These are phyloP conservation scores for Tachina fera DNA, from an alignment of 2,888 invertebrate genomes.

Conservation along the genomic window DNA sequence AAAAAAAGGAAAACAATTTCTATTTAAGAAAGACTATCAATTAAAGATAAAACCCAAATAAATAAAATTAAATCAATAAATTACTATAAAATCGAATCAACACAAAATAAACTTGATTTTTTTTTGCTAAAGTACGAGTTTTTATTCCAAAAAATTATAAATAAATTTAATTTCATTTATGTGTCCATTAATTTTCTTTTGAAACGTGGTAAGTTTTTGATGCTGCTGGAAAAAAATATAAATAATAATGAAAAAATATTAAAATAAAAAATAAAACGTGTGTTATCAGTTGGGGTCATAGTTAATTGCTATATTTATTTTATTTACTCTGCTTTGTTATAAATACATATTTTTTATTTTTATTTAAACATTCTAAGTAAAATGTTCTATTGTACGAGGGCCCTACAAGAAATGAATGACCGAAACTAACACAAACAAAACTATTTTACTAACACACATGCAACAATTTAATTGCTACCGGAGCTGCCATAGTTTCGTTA, in stretches of 20 bases:
- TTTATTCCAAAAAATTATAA: conserved; percentile 44
- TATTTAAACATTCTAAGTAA: conserved; percentile 34
- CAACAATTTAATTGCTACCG: too few relatives aligned
- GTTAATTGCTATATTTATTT: conserved; percentile 59
- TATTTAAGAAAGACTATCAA: conserved; percentile 62
- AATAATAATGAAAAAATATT: conserved; percentile 9
- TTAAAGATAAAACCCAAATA: conserved; percentile 45
- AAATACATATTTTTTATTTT: conserved; percentile 27
- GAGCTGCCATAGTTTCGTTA: too few relatives aligned
- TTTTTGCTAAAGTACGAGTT: conserved; percentile 43
- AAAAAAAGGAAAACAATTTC: conserved; percentile 49
- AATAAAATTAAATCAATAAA: conserved; percentile 44
- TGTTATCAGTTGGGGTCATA: conserved; percentile 70
- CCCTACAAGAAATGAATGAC: too few relatives aligned
- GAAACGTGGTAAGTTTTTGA: conserved; percentile 33
- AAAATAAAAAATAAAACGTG: conserved; percentile 45
- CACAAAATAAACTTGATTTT: conserved; percentile 43
- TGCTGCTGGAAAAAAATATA: conserved; percentile 46
- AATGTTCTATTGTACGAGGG: conserved; percentile 34
- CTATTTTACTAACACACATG: too few relatives aligned
- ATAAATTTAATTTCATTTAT: too few relatives aligned
- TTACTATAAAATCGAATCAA: conserved; percentile 46
- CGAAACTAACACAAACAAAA: too few relatives aligned
- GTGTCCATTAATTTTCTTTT: conserved; percentile 16
- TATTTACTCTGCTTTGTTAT: conserved; percentile 4